These are phyloP conservation scores for Scaptodrosophila latifasciaeformis DNA, from an alignment of 2,888 invertebrate genomes.

Conservation along the genomic window DNA sequence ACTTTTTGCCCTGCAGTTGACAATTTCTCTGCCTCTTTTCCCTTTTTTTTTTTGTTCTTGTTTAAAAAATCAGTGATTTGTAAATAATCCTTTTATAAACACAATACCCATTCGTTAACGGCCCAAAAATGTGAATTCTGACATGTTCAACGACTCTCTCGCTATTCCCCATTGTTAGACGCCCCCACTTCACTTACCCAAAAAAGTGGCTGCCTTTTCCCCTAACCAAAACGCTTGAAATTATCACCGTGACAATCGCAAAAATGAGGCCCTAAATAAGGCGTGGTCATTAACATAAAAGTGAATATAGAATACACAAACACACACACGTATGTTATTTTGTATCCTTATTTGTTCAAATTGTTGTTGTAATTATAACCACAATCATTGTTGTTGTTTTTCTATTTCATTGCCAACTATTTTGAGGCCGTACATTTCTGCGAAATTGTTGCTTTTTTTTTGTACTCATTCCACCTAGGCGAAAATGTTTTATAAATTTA, in stretches of 20 bases:
- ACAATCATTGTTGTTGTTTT: not conserved
- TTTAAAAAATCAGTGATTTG: constrained; percentile 73
- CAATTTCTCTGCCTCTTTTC: too few relatives aligned
- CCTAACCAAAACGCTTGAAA: constrained; percentile 9
- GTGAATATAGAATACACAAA: not conserved
- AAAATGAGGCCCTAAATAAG: constrained; percentile 61
- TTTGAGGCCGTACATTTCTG: constrained; percentile 56
- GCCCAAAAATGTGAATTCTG: constrained; percentile 66
- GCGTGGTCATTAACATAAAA: constrained; percentile 59
- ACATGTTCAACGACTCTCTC: too few relatives aligned
- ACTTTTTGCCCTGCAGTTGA: constrained; percentile 66
- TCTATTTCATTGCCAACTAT: constrained; percentile 35
- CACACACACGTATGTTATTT: too few relatives aligned
- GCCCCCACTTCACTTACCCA: constrained; percentile 5
- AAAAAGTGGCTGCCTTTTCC: not conserved
- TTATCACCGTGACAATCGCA: constrained; percentile 58
- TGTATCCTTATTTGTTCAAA: too few relatives aligned
- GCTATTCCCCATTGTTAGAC: constrained; percentile 50
- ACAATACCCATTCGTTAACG: constrained; percentile 72
- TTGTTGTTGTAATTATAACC: too few relatives aligned
- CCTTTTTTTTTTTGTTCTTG: too few relatives aligned
- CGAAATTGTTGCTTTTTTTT: constrained; percentile 2
- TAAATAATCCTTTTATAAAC: constrained; percentile 73
- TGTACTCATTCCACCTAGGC: too few relatives aligned
- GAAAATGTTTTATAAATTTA: too few relatives aligned